These are phyloP conservation scores for Calliphora vomitoria DNA, from an alignment of 2,888 invertebrate species.

Conservation along the genomic window DNA sequence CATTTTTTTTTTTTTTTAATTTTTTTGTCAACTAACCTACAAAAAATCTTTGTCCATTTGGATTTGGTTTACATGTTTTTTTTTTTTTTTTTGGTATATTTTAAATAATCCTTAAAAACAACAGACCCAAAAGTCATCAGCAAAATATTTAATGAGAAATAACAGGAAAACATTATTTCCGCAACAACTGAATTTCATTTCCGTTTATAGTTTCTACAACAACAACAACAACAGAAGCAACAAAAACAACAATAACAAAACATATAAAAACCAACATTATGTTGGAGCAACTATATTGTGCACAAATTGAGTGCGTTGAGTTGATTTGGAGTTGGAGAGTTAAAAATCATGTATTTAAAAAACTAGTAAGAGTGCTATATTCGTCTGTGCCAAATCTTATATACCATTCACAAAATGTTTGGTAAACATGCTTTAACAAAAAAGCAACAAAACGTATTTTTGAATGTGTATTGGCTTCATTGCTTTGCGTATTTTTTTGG, in stretches of 20 bases:
- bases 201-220: constrained; percentile 76
- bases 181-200: constrained; percentile 81
- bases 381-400: too few species aligned
- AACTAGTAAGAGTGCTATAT: too few species aligned
- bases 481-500: too few species aligned
- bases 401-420: too few species aligned
- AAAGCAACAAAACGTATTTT: too few species aligned
- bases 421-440: too few species aligned
- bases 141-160: constrained; percentile 62
- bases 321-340: too few species aligned
- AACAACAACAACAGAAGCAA: constrained; percentile 17
- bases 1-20: background rate
- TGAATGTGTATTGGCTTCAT: too few species aligned
- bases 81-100: constrained; percentile 44
- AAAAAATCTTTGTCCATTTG: constrained; percentile 17
- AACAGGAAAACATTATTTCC: constrained; percentile 78
- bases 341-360: background rate
- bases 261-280: background rate
- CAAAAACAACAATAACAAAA: constrained; percentile 15
- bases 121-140: constrained; percentile 61
- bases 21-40: background rate
- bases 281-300: background rate
- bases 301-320: background rate
- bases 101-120: constrained; percentile 50
- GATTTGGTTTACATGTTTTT: background rate